These are phyloP conservation scores for Oxycera nigricornis DNA, from an alignment of 2,888 invertebrate genomes.

Conservation along the genomic window DNA sequence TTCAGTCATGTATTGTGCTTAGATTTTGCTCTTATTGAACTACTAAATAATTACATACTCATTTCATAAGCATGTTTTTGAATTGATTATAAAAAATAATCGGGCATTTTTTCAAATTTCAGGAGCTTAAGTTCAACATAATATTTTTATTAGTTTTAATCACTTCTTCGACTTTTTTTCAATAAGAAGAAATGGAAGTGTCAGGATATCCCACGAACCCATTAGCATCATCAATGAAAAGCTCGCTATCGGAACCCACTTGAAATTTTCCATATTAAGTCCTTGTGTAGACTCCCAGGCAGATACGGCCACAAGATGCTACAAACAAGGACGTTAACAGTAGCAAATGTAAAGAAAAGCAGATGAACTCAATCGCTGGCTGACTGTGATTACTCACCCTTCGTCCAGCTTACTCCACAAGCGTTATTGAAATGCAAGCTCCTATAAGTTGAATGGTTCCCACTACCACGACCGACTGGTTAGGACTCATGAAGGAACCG, in stretches of 20 bases:
- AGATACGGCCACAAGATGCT: slow-evolving; percentile 53
- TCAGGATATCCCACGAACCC: slow-evolving; percentile 56
- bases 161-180: no score
- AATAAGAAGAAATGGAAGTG: slow-evolving; percentile 59
- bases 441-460: slow-evolving; percentile 58
- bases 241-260: slow-evolving; percentile 58
- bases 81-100: no score
- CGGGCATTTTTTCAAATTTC: no score
- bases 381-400: no score
- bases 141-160: no score
- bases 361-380: no score
- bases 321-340: slow-evolving; percentile 55
- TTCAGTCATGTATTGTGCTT: no score
- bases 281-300: slow-evolving; percentile 54
- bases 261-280: slow-evolving; percentile 50
- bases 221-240: slow-evolving; percentile 59
- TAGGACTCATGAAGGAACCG: slow-evolving; percentile 57
- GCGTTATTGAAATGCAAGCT: slow-evolving; percentile 55
- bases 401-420: slow-evolving; percentile 58
- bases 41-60: no score
- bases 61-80: no score
- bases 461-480: slow-evolving; percentile 56
- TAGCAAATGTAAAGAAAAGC: slow-evolving; percentile 47
- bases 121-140: no score
- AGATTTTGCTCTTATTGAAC: no score